Evolutionary conservation across 2,113 vertebrate species (phyloP).

Genomic region (Lutjanus erythropterus): DNA sequence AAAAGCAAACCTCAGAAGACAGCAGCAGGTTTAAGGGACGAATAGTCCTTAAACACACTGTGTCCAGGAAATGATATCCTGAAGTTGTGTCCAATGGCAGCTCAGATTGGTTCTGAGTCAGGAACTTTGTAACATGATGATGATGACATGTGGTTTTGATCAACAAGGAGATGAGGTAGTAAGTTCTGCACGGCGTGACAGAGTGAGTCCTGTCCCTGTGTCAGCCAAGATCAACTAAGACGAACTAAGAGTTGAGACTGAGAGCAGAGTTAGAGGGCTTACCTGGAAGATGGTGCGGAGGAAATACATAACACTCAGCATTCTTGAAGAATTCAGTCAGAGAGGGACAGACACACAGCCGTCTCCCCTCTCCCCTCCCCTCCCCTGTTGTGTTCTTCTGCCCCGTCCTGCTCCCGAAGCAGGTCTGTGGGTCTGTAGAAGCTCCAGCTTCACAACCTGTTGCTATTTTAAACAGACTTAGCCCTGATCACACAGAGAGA

Average conservation of each 20-base stretch:
- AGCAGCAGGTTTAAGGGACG: background rate
- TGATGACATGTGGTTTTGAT: background rate
- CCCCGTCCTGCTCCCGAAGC: background rate
- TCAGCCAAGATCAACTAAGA: background rate
- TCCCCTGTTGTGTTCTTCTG: constrained; percentile 63
- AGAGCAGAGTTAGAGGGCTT: constrained; percentile 66
- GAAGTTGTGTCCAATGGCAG: background rate
- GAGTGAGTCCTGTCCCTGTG: background rate
- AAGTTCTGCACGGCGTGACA: background rate
- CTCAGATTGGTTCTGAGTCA: background rate
- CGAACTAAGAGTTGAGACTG: constrained; percentile 16
- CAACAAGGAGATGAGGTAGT: background rate
- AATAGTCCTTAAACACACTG: too few species aligned
- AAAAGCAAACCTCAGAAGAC: background rate
- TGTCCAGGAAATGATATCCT: background rate
- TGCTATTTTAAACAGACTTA: constrained; percentile 89
- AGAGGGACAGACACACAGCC: constrained; percentile 43
- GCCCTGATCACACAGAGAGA: constrained; percentile 44
- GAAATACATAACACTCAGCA: constrained; percentile 89
- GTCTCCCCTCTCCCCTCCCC: constrained; percentile 60
- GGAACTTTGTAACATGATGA: background rate
- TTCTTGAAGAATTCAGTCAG: constrained; percentile 77
- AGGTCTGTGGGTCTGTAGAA: constrained; percentile 66
- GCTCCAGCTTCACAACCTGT: constrained; percentile 77
- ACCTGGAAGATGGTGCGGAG: constrained; percentile 91